Evolutionary conservation across 2,113 vertebrate species (phyloP).

Genomic region (Epinephelus moara): DNA sequence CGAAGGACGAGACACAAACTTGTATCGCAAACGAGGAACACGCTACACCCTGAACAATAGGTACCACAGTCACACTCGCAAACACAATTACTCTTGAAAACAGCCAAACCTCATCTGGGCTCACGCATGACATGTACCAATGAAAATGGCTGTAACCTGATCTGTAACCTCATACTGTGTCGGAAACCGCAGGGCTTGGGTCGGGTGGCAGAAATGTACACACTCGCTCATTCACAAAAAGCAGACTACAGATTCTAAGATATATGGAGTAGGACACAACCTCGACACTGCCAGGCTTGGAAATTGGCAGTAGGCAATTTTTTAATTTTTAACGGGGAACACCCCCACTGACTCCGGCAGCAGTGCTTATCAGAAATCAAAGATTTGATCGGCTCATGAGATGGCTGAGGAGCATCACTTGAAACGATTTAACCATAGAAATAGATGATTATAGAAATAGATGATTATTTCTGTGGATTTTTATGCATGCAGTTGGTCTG

Average conservation of each 20-base stretch:
- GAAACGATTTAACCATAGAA: too few species aligned
- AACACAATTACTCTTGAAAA: not conserved
- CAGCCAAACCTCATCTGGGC: not conserved
- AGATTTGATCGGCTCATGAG: too few species aligned
- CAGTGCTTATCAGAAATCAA: too few species aligned
- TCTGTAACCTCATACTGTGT: not conserved
- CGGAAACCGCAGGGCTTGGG: not conserved
- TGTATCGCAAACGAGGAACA: constrained; percentile 62
- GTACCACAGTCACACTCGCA: constrained; percentile 52
- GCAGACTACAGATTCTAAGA: not conserved
- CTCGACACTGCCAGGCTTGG: not conserved
- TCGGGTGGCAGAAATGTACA: not conserved
- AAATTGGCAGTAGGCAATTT: too few species aligned
- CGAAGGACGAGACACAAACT: constrained; percentile 57
- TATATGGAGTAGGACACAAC: not conserved
- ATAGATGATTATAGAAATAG: too few species aligned
- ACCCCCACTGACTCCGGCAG: too few species aligned
- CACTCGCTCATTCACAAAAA: not conserved
- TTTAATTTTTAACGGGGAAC: too few species aligned
- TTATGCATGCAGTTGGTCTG: too few species aligned
- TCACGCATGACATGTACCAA: not conserved
- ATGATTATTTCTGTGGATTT: too few species aligned
- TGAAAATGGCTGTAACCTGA: not conserved
- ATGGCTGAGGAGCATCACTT: too few species aligned
- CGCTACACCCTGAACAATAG: constrained; percentile 77